These are phyloP conservation scores for Crypturellus undulatus DNA, from an alignment of 2,113 vertebrate genomes.

Conservation along the genomic window DNA sequence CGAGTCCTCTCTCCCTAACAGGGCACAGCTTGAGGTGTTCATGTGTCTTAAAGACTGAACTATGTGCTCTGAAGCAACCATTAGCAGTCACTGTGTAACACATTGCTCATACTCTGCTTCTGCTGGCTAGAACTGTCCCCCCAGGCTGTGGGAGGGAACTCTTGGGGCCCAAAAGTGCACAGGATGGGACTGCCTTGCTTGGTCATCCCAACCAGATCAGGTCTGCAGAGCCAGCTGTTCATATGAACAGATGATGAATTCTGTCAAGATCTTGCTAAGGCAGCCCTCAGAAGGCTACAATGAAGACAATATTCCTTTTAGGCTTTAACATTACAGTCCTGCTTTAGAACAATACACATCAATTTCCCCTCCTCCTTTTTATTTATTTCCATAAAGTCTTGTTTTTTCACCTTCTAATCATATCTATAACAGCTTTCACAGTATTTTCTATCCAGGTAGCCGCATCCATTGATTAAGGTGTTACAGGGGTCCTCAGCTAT, in stretches of 20 bases:
- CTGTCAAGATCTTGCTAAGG: background rate
- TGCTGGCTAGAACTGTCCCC: background rate
- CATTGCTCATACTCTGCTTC: background rate
- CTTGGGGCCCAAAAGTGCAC: background rate
- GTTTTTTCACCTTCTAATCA: background rate
- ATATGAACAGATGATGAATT: background rate
- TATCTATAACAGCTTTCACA: background rate
- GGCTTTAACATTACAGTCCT: background rate
- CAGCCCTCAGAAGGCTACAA: background rate
- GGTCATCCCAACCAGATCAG: background rate
- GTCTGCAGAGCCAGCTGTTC: rapidly evolving
- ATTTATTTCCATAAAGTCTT: background rate
- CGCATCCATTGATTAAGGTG: background rate
- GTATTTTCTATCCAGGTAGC: background rate
- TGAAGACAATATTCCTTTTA: background rate
- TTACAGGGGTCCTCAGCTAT: background rate
- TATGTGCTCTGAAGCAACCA: background rate
- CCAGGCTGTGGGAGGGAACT: background rate
- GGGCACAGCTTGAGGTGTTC: background rate
- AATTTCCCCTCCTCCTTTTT: background rate
- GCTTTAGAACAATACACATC: background rate
- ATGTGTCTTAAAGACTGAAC: background rate
- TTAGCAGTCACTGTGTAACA: background rate
- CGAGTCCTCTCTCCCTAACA: background rate
- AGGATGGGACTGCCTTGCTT: background rate